Conservation (phyloP, 2,888 invertebrate species). For the Eupithecia centaureata region DNA sequence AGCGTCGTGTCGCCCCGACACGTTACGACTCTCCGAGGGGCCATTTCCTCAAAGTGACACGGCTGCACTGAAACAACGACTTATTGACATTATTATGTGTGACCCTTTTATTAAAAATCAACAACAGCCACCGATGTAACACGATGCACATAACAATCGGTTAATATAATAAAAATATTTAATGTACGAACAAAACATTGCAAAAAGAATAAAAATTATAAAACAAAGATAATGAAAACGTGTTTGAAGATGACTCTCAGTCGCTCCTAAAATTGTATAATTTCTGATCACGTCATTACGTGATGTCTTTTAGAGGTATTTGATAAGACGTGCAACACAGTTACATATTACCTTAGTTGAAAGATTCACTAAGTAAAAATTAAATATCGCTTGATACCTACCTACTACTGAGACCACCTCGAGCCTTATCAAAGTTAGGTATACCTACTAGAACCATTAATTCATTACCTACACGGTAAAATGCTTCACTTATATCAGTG, state of each 20-base stretch:
- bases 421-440: neutral
- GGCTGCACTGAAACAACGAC: slow-evolving; percentile 36
- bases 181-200: slow-evolving; percentile 1
- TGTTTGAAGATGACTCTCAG: slow-evolving; percentile 4
- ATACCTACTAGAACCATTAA: slow-evolving; percentile 19
- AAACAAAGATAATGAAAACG: slow-evolving; percentile 15
- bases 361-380: neutral
- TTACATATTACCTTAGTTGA: slow-evolving; percentile 6
- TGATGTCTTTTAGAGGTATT: neutral
- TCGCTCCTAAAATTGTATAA: neutral
- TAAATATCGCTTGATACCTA: neutral
- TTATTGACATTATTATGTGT: slow-evolving; percentile 40
- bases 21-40: slow-evolving; percentile 39
- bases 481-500: slow-evolving; percentile 44
- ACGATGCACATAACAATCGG: slow-evolving; percentile 38
- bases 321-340: slow-evolving; percentile 3
- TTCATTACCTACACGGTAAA: slow-evolving; percentile 35
- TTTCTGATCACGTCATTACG: neutral
- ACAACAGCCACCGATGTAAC: slow-evolving; percentile 31
- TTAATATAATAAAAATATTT: slow-evolving; percentile 20
- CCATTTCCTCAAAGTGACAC: slow-evolving; percentile 47
- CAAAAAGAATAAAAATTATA: slow-evolving; percentile 5
- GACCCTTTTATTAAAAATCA: slow-evolving; percentile 38
- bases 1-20: slow-evolving; percentile 33
- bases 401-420: neutral